A percentile compares a stretch with the other conserved stretches of the same genome.
Conservation (phyloP, 2,113 vertebrate genomes). For the Protomyctophum bolini region DNA sequence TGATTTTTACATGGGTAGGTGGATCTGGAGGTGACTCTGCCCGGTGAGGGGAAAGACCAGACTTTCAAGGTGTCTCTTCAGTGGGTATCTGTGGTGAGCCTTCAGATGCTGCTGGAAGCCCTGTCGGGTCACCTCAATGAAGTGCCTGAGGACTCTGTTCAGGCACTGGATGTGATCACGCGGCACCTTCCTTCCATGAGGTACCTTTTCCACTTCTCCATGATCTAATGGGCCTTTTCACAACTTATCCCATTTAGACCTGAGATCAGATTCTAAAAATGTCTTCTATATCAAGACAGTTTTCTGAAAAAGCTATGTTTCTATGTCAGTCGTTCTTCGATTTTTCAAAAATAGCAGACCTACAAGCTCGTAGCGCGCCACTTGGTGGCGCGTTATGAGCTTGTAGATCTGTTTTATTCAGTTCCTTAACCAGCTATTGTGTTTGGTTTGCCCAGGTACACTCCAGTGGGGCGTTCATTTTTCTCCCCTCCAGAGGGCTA, state of each 20-base stretch:
- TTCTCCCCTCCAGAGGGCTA: constrained; percentile 98
- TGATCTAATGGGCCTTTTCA: too few species aligned
- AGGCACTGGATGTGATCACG: constrained; percentile 97
- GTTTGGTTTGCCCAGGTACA: constrained; percentile 83
- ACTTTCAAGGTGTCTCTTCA: constrained; percentile 98
- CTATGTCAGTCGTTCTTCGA: too few species aligned
- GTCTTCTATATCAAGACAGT: too few species aligned
- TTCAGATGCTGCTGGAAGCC: constrained; percentile 96
- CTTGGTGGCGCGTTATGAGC: too few species aligned
- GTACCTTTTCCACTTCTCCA: constrained; percentile 58
- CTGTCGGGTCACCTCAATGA: constrained; percentile 95
- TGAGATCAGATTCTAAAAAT: too few species aligned
- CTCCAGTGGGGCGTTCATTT: constrained; percentile 96
- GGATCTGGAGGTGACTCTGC: constrained; percentile 97
- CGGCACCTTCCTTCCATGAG: constrained; percentile 98
- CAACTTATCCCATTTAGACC: too few species aligned
- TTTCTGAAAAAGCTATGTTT: too few species aligned
- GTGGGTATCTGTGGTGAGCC: constrained; percentile 98
- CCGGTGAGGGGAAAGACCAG: constrained; percentile 98
- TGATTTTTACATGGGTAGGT: constrained; percentile 76
- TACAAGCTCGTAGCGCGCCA: too few species aligned
- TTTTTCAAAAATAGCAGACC: too few species aligned
- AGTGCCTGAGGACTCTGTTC: constrained; percentile 96
- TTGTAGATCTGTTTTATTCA: too few species aligned
- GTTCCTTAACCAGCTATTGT: background rate